Base-by-base conservation (phyloP, 2,113 vertebrate species). In the Camelus dromedarius region DNA sequence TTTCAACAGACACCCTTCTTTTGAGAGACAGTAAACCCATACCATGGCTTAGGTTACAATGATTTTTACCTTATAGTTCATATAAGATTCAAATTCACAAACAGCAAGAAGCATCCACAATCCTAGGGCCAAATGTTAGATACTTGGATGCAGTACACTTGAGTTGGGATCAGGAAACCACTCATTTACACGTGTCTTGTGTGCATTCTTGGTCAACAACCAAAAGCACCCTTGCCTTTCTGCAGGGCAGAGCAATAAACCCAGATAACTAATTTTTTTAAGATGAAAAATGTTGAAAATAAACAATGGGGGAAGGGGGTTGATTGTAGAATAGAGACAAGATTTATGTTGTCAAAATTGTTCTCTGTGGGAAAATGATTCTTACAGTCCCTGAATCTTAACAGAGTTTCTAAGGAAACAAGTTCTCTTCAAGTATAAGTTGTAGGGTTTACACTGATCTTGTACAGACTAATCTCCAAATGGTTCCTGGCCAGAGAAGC, bases 401-500 rank as follows among this genome's bases (percentile, higher is more conserved):
- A 76, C 1, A 75, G 32, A 6, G 86, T 92, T 77, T 89, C n/a
- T 79, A 80, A 92, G 32, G 19, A 75, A 92, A 50, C 30, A 83
- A 58, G 2, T 80, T 83, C 8, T 83, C 26, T 88, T 62, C 28
- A 58, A 82, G 62, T 20, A 75, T 24, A 72, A 83, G 24, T 28
- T 14, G 5, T 54, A 70, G 52, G 3, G 15, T 83, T 86, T 75
- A 75, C 16, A 73, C 10, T 80, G 42, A 77, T 80, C 35, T 70
- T 30, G 8, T 75, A 26, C 6, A 86, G 26, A 77, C 12, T 46
- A 69, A 87, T 73, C 20, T 16, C 28, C 26, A 95, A 58, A 64
- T 90, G 46, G 16, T 54, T 83, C 56, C 62, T 96, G 42, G 38
- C 5, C 72, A 96, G 64, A 91, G 30, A 69, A 94, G n/a, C 26